Evolutionary conservation across 2,888 invertebrate species (phyloP).

Genomic region (Habrosyne pyritoides): DNA sequence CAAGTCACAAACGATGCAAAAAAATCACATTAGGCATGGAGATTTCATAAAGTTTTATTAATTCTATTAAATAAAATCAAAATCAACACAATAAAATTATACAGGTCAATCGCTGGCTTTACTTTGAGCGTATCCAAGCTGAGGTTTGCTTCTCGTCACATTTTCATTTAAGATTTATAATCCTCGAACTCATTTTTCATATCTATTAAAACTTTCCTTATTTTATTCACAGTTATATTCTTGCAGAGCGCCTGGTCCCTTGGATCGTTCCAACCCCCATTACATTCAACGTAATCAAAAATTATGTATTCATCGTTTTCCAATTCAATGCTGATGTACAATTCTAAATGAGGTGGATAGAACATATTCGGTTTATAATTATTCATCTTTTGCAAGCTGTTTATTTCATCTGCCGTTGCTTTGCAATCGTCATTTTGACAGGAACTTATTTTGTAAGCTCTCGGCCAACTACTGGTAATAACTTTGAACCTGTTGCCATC

Average conservation of each 20-base stretch:
- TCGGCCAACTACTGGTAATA: constrained; percentile 45
- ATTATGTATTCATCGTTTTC: constrained; percentile 42
- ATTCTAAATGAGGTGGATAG: constrained; percentile 48
- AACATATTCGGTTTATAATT: constrained; percentile 14
- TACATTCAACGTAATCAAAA: constrained; percentile 46
- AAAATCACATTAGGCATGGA: too few species aligned
- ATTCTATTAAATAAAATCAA: too few species aligned
- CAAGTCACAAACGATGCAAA: too few species aligned
- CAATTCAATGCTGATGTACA: constrained; percentile 46
- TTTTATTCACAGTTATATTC: constrained; percentile 51
- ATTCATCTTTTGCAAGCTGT: not conserved
- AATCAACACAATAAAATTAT: not conserved
- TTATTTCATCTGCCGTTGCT: constrained; percentile 23
- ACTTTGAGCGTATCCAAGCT: too few species aligned
- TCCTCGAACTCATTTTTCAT: constrained; percentile 41
- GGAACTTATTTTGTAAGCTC: constrained; percentile 43
- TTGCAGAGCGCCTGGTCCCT: constrained; percentile 52
- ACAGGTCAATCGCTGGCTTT: not conserved
- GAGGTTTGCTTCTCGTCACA: not conserved
- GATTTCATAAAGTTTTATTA: too few species aligned
- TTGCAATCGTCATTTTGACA: constrained; percentile 31
- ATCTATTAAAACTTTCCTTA: constrained; percentile 46
- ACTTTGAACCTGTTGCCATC: constrained; percentile 51
- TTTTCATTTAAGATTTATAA: constrained; percentile 13
- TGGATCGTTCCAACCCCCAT: constrained; percentile 58